Evolutionary conservation across 2,888 invertebrate genomes (phyloP).

Genomic region (Ellobium chinense): DNA sequence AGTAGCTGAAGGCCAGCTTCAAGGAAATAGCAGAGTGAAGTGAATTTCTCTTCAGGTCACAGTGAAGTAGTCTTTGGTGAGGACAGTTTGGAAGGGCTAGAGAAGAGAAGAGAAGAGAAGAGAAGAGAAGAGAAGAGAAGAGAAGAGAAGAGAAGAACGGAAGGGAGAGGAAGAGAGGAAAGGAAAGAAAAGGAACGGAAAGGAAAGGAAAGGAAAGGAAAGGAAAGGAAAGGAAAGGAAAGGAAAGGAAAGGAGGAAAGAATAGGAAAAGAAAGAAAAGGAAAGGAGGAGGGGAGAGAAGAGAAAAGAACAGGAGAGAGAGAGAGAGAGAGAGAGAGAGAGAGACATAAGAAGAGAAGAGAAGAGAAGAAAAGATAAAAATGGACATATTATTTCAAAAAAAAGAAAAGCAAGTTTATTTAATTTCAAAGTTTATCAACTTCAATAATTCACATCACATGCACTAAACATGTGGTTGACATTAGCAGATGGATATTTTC

Average conservation of each 20-base stretch:
- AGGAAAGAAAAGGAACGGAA: background rate
- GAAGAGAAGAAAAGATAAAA: background rate
- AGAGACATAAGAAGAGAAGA: background rate
- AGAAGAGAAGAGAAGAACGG: background rate
- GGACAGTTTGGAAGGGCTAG: no score
- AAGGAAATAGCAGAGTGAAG: no score
- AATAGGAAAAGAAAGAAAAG: background rate
- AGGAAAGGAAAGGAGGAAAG: background rate
- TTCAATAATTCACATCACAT: no score
- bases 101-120: no score
- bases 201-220: background rate
- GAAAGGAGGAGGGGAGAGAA: background rate
- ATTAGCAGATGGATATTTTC: no score
- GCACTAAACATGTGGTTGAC: no score
- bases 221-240: background rate
- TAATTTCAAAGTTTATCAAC: background rate
- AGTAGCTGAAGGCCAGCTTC: no score
- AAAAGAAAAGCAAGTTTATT: background rate
- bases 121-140: background rate
- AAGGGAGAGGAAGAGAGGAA: background rate
- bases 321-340: conserved; percentile 5
- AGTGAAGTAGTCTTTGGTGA: no score
- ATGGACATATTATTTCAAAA: background rate
- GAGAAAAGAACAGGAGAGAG: background rate
- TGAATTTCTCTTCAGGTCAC: no score